Conservation (phyloP, 2,113 vertebrate genomes). For the Alethe castanea region DNA sequence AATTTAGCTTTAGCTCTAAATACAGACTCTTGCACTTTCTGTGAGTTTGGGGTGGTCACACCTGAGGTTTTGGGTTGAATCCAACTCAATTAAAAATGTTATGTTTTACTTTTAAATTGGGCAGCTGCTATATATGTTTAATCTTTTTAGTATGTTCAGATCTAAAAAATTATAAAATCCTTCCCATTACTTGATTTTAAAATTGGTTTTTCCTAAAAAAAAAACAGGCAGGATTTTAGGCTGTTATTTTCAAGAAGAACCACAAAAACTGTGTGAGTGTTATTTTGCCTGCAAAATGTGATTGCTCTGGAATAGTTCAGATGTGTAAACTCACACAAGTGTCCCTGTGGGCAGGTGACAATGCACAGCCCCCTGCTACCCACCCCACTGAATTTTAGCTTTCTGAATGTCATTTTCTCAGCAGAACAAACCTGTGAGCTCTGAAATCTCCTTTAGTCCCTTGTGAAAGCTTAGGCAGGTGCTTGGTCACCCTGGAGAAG, state of each 20-base stretch:
- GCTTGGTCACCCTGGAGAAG: not conserved
- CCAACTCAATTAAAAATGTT: not conserved
- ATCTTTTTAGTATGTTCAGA: not conserved
- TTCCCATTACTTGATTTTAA: not conserved
- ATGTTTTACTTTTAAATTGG: not conserved
- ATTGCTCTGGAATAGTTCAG: not conserved
- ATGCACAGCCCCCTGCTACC: not conserved
- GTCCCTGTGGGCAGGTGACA: not conserved
- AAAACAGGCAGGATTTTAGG: fast-evolving
- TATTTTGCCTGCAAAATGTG: not conserved
- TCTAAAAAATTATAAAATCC: not conserved
- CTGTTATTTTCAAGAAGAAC: not conserved
- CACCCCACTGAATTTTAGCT: not conserved
- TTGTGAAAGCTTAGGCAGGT: not conserved
- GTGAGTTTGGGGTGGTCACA: not conserved
- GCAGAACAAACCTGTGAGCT: not conserved
- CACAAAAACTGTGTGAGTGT: not conserved
- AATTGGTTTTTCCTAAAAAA: not conserved
- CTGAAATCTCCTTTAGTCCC: not conserved
- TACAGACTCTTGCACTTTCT: not conserved
- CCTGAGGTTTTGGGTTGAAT: not conserved
- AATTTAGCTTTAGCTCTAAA: not conserved
- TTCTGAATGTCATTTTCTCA: not conserved
- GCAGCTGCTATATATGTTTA: not conserved
- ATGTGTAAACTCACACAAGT: fast-evolving